phyloP scores from a whole-genome alignment of 2,113 vertebrate species.

The Neomonachus schauinslandi region DNA sequence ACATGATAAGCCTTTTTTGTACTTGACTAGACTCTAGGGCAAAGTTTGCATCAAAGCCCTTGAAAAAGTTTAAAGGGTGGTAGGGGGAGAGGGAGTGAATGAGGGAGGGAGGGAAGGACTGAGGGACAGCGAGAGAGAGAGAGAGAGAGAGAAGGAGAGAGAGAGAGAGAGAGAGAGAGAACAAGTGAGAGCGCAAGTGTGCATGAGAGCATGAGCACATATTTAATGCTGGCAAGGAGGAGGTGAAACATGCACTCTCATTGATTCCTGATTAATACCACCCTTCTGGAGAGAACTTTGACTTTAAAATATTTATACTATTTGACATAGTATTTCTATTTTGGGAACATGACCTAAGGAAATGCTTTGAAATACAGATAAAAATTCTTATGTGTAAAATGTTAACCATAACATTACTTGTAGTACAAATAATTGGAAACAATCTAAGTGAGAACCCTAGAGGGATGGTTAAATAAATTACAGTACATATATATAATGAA shows the following conservation, averaged over 20 bases:
- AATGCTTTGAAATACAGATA: conserved; percentile 21
- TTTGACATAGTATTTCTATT: neutral
- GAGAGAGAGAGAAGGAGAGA: too few relatives aligned
- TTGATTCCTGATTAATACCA: neutral
- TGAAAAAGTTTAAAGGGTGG: neutral
- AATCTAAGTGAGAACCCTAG: neutral
- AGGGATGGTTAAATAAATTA: neutral
- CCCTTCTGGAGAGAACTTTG: neutral
- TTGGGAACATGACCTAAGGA: neutral
- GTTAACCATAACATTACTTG: neutral
- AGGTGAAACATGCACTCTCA: neutral
- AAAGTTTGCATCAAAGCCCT: neutral
- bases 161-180: neutral
- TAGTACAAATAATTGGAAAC: neutral
- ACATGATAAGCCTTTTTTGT: neutral
- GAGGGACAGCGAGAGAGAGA: neutral
- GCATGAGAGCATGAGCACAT: neutral
- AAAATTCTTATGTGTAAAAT: neutral
- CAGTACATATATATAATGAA: neutral
- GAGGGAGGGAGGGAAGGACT: too few relatives aligned
- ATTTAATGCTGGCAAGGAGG: neutral
- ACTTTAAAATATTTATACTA: neutral
- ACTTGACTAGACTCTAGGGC: neutral
- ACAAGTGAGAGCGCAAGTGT: neutral
- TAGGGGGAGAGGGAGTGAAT: neutral